Base-by-base conservation (phyloP, 2,888 invertebrate genomes). In the Drosophila meridiana region DNA sequence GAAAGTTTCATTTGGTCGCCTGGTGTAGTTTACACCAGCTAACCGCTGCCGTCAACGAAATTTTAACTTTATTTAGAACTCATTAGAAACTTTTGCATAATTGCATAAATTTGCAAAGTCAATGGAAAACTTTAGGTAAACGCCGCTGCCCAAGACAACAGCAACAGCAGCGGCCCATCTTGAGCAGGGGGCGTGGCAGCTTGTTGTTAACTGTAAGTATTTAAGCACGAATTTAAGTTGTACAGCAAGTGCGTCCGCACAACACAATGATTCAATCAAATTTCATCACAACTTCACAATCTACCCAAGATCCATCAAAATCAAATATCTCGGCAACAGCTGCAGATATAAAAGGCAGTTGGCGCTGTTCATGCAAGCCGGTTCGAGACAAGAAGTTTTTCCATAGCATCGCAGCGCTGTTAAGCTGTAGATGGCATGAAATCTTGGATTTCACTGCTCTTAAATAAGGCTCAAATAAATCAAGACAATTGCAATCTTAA, bases 71-170 rank as follows among this genome's bases (percentile, higher is more conserved):
- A 88, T 86, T 86, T 87, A 73, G 76, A 90, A 89, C 80, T 90
- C 88, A 86, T 86, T 90, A 87, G 87, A 90, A 86, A 86, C 83
- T 86, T 86, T 85, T 78, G 80, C 88, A 88, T 85, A 86, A 86
- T 86, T 87, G 90, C 88, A 86, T 89, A 89, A 89, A 90, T 87
- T 85, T 85, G 70, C 80, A 84, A 82, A 87, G 88, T 85, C 89
- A 85, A 85, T 87, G 87, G 63, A 53, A 76, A 87, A 89, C 86
- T 87, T 73, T 20, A 60, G 64, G 74, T 70, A 68, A 77, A 70
- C 52, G 61, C 13, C 45, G 30, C 42, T 36, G 42, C 14, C 30
- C 36, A 53, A 59, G 56, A 28, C 26, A 64, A 50, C n/a, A 64
- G 47, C 30, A 55, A 20, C 50, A 50, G 9, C 52, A 30, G n/a